phyloP scores from a whole-genome alignment of 2,113 vertebrate genomes.

The Ctenomys sociabilis region DNA sequence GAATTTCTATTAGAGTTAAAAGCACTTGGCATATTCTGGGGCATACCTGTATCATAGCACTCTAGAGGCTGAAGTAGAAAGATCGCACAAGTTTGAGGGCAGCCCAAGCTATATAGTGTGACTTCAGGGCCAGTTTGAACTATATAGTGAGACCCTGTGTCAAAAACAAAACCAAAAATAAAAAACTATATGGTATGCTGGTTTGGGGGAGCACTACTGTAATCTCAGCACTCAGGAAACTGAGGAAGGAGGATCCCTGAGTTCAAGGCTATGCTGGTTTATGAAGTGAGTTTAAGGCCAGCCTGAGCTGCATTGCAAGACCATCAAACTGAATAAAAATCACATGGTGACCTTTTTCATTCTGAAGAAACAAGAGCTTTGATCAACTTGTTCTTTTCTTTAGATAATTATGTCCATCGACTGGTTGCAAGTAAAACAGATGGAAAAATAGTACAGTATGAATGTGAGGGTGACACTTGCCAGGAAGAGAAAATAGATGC shows the following conservation, averaged over 20 bases:
- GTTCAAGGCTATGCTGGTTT: background rate
- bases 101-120: background rate
- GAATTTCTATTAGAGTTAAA: conserved; percentile 28
- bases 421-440: conserved; percentile 98
- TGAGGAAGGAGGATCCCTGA: background rate
- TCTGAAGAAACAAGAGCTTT: conserved; percentile 18
- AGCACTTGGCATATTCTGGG: background rate
- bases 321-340: background rate
- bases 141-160: background rate
- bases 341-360: conserved; percentile 44
- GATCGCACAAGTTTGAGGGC: background rate
- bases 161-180: background rate
- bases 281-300: background rate
- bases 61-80: background rate
- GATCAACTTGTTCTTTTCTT: conserved; percentile 59
- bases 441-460: conserved; percentile 98
- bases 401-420: conserved; percentile 99
- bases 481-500: conserved; percentile 98
- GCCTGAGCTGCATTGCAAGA: background rate
- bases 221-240: background rate
- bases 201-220: background rate
- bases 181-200: background rate
- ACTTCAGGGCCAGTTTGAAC: background rate
- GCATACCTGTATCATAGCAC: background rate
- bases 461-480: conserved; percentile 97